These are phyloP conservation scores for Nannoperca obscura DNA, from an alignment of 2,797 vertebrate genomes.

Conservation along the genomic window DNA sequence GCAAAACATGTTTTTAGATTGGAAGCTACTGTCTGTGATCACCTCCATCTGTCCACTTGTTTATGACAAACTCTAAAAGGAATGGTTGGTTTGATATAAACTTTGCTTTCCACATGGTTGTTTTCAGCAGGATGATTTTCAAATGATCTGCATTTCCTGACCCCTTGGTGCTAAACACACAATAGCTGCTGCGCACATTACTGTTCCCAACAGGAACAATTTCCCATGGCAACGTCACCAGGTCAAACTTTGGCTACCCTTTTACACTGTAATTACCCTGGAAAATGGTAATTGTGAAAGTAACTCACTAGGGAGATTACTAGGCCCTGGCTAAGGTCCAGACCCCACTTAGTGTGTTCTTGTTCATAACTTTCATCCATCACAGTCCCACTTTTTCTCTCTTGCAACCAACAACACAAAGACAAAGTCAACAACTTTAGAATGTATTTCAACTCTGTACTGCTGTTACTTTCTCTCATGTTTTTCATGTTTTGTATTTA, in stretches of 20 bases:
- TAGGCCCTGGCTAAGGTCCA: slow-evolving; percentile 18
- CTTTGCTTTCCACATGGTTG: slow-evolving; percentile 20
- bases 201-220: slow-evolving; percentile 29
- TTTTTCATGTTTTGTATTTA: not conserved
- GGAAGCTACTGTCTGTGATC: slow-evolving; percentile 25
- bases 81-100: slow-evolving; percentile 28
- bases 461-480: not conserved
- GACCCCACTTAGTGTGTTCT: slow-evolving; percentile 24
- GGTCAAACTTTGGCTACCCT: slow-evolving; percentile 46
- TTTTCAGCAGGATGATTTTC: slow-evolving; percentile 23
- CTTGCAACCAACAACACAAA: slow-evolving; percentile 6
- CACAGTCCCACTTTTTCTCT: slow-evolving; percentile 18
- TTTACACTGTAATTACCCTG: slow-evolving; percentile 34
- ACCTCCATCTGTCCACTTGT: slow-evolving; percentile 47
- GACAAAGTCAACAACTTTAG: slow-evolving; percentile 6
- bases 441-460: not conserved
- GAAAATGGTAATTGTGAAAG: slow-evolving; percentile 50
- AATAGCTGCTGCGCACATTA: slow-evolving; percentile 10
- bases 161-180: not conserved
- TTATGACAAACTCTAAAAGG: slow-evolving; percentile 36
- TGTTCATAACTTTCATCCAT: slow-evolving; percentile 17
- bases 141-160: slow-evolving; percentile 19
- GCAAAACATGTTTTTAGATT: slow-evolving; percentile 16
- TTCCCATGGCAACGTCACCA: slow-evolving; percentile 35
- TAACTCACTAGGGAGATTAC: slow-evolving; percentile 36